These are phyloP conservation scores for Kryptolebias ocellatus DNA, from an alignment of 2,797 vertebrate genomes.

Conservation along the genomic window DNA sequence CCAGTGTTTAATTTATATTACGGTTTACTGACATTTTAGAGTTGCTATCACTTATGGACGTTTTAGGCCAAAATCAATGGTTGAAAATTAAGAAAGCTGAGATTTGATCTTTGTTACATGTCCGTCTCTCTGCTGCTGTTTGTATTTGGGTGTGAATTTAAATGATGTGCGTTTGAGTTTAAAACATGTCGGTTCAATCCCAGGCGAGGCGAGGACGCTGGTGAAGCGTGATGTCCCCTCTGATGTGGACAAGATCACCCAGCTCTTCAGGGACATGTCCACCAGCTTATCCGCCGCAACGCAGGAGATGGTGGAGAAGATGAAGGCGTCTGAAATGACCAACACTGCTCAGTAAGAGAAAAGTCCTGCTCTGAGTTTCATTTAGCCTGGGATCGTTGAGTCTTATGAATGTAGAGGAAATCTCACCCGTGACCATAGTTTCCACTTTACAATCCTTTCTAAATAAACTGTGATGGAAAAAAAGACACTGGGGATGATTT, in stretches of 20 bases:
- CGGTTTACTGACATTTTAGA: background rate
- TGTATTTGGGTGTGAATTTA: background rate
- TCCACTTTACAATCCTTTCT: too few relatives aligned
- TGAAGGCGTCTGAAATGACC: conserved; percentile 67
- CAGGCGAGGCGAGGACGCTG: conserved; percentile 68
- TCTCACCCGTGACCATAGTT: background rate
- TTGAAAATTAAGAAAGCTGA: background rate
- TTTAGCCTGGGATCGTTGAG: background rate
- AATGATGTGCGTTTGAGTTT: too few relatives aligned
- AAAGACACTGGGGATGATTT: too few relatives aligned
- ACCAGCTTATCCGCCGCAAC: conserved; percentile 38
- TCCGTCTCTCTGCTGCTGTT: background rate
- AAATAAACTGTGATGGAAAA: too few relatives aligned
- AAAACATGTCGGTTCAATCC: background rate
- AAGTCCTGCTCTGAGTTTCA: background rate
- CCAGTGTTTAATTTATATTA: too few relatives aligned
- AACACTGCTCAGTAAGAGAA: conserved; percentile 73
- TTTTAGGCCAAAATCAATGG: background rate
- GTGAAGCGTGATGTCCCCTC: conserved; percentile 66
- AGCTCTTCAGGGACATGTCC: conserved; percentile 63
- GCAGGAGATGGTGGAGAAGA: conserved; percentile 66
- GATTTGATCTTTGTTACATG: too few relatives aligned
- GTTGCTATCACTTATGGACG: background rate
- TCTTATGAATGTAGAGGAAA: background rate
- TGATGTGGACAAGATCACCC: conserved; percentile 60